Base-by-base conservation (phyloP, 2,113 vertebrate genomes). In the Callopanchax toddi region DNA sequence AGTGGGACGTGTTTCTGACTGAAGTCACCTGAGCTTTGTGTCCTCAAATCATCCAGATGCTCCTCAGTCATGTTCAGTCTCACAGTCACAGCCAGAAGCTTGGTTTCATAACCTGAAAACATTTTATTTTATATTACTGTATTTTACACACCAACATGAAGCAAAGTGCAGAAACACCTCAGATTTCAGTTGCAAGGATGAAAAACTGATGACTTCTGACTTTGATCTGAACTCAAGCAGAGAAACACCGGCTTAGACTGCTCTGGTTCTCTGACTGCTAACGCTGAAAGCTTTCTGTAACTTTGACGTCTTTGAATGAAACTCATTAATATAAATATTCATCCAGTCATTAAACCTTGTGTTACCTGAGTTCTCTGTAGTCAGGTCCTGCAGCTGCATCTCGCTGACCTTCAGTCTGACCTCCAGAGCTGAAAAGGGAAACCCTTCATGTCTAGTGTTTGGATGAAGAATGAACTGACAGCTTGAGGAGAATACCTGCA, bases 351-450 rank as follows among this genome's bases (percentile, higher is more conserved):
- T 13, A 37, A 37, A 37, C 12, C 11, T 37, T 40, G 58, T 40
- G 17, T 55, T 25, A 74, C 51, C 71, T 43, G 45, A 42, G 34
- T 21, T 21, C n/a, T 52, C 44, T 2, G 16, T 49, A 40, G 52
- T 37, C 55, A 74, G 45, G 1, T 70, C 21, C 20, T 77, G 60
- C 56, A 81, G 65, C 11, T 55, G 68, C n/a, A 59, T n/a, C 65
- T 83, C 60, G 1, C 20, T 16, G 32, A 40, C 34, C 1, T 34
- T 68, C 34, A 60, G n/a, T 67, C 49, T 39, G 46, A 62, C 37
- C 40, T 67, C 39, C 36, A 75, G 13, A 40, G 10, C 77, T 80
- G 29, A 44, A 55, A 25, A 67, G 12, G n/a, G 17, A 55, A 17
- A 40, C 9, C 13, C 5, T 11, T 44, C 37, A 45, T 21, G n/a